These are phyloP conservation scores for Micromys minutus DNA, from an alignment of 2,113 vertebrate genomes.

Conservation along the genomic window DNA sequence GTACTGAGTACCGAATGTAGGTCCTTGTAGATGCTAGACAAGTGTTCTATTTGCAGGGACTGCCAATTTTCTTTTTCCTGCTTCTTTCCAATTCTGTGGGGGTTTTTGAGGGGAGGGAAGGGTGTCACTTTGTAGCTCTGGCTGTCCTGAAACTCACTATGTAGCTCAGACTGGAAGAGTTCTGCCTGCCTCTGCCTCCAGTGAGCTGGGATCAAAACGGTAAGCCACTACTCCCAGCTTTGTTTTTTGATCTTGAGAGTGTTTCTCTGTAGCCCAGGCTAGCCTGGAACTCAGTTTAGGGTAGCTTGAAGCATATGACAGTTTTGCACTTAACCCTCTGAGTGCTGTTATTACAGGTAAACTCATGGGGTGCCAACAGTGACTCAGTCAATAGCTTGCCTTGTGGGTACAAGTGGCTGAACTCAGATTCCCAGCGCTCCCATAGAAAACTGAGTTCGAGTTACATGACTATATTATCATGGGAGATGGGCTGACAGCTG, in stretches of 20 bases:
- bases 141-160: background rate
- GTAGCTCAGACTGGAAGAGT: background rate
- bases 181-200: background rate
- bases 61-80: background rate
- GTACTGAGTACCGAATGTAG: background rate
- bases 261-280: background rate
- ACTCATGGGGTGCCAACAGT: background rate
- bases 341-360: background rate
- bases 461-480: too few species aligned
- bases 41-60: background rate
- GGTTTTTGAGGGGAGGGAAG: background rate
- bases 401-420: background rate
- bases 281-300: background rate
- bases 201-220: background rate
- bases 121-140: background rate
- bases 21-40: background rate
- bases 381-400: background rate
- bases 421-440: too few species aligned
- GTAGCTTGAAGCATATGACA: background rate
- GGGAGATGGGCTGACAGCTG: background rate
- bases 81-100: background rate
- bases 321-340: background rate
- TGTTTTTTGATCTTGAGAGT: background rate
- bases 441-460: too few species aligned
- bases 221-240: background rate